A percentile compares a stretch with the other conserved stretches of the same genome.
Evolutionary conservation across 2,797 vertebrate species (phyloP).

Genomic region (Sebastes alutus): DNA sequence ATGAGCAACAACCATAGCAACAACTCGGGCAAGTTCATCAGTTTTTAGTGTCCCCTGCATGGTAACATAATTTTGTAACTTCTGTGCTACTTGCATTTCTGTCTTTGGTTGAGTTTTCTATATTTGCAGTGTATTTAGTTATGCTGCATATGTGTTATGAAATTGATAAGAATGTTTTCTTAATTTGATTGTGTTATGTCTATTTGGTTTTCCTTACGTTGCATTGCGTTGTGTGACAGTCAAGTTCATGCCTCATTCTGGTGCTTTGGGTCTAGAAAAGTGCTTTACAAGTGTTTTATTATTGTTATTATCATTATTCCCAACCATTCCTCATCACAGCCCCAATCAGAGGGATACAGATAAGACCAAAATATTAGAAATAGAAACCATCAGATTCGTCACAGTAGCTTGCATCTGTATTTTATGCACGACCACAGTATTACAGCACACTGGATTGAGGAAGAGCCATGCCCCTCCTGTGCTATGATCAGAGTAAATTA

Average conservation of each 20-base stretch:
- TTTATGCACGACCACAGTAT: not conserved
- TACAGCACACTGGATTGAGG: not conserved
- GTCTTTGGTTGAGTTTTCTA: not conserved
- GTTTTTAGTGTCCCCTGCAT: not conserved
- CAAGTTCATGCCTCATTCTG: not conserved
- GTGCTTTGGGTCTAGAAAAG: not conserved
- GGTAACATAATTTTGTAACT: not conserved
- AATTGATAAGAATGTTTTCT: not conserved
- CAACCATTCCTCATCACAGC: not conserved
- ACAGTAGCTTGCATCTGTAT: not conserved
- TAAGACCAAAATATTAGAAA: not conserved
- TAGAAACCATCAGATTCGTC: conserved; percentile 3
- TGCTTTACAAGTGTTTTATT: not conserved
- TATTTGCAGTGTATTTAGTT: not conserved
- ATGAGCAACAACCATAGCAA: not conserved
- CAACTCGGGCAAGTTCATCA: not conserved
- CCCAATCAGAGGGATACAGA: not conserved
- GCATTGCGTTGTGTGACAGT: not conserved
- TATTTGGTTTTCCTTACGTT: not conserved
- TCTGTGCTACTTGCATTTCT: not conserved
- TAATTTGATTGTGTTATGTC: not conserved
- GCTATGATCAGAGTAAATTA: conserved; percentile 49
- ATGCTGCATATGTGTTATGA: not conserved
- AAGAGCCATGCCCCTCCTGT: conserved; percentile 17
- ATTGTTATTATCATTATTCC: not conserved